phyloP scores from a whole-genome alignment of 2,888 invertebrate species.

The Polietes domitor region DNA sequence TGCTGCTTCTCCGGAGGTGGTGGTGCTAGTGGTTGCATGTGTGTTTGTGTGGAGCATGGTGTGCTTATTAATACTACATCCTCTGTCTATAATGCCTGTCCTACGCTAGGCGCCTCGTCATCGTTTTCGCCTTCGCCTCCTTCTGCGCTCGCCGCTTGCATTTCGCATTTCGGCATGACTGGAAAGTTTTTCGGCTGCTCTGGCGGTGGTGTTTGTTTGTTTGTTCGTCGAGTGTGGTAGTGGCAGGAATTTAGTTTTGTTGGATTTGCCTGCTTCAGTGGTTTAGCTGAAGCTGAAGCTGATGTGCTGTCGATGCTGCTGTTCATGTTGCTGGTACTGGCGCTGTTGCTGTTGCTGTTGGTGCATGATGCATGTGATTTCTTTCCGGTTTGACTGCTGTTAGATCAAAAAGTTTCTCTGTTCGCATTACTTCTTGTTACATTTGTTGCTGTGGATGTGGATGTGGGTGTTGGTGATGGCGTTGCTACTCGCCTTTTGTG shows the following conservation, averaged over 20 bases:
- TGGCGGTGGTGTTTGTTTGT: slow-evolving; percentile 1
- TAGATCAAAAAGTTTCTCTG: slow-evolving; percentile 37
- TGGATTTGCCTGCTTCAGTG: slow-evolving; percentile 60
- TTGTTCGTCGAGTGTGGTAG: background rate
- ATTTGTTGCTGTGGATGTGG: slow-evolving; percentile 42
- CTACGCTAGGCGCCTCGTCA: background rate
- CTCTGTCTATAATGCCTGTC: slow-evolving; percentile 15
- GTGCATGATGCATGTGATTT: slow-evolving; percentile 51
- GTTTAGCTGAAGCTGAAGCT: slow-evolving; percentile 39
- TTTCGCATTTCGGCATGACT: background rate
- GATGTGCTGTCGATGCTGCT: slow-evolving; percentile 5
- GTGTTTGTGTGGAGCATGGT: background rate
- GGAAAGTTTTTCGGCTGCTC: background rate
- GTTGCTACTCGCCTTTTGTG: background rate
- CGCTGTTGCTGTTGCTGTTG: background rate
- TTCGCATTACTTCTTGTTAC: slow-evolving; percentile 31
- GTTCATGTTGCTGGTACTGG: background rate
- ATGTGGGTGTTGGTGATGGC: too few species aligned
- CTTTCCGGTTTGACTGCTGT: slow-evolving; percentile 55
- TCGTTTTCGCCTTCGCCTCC: background rate
- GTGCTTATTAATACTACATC: slow-evolving; percentile 58
- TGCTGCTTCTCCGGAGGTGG: slow-evolving; percentile 2
- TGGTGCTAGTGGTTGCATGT: background rate
- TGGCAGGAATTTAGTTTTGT: slow-evolving; percentile 47
- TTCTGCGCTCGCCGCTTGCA: background rate